phyloP scores from a whole-genome alignment of 2,888 invertebrate species.

The Amphipyra tragopoginis region DNA sequence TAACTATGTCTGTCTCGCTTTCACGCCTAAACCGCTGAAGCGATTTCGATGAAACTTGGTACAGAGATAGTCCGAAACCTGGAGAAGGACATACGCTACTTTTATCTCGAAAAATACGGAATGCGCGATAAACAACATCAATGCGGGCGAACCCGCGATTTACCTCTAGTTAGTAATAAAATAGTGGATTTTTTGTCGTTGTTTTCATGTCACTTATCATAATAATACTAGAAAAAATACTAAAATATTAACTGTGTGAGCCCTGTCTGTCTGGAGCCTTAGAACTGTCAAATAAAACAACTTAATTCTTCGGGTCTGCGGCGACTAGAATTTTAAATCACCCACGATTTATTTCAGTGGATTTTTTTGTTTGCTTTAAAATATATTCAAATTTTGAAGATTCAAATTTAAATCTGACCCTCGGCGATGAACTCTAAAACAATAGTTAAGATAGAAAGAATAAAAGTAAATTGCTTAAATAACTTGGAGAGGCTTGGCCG shows the following conservation, averaged over 20 bases:
- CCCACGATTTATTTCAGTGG: conserved; percentile 2
- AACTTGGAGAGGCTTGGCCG: not conserved
- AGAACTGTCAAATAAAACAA: conserved; percentile 17
- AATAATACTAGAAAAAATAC: too few relatives aligned
- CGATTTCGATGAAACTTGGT: too few relatives aligned
- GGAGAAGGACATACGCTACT: too few relatives aligned
- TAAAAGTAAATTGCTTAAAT: not conserved
- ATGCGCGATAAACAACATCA: too few relatives aligned
- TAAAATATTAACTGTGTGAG: not conserved
- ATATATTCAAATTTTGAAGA: conserved; percentile 2
- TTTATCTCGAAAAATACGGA: too few relatives aligned
- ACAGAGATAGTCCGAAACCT: too few relatives aligned
- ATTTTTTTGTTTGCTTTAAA: conserved; percentile 1
- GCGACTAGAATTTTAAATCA: conserved; percentile 4
- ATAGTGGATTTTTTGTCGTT: too few relatives aligned
- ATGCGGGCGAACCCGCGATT: too few relatives aligned
- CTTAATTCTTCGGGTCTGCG: conserved; percentile 10
- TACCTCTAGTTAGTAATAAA: too few relatives aligned
- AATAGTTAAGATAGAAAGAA: not conserved
- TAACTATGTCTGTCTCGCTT: too few relatives aligned
- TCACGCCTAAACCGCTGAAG: too few relatives aligned
- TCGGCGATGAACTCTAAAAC: not conserved
- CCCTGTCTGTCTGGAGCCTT: conserved; percentile 1
- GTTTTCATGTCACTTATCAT: too few relatives aligned
- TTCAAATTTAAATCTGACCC: conserved; percentile 1